A percentile compares a stretch with the other conserved stretches of the same genome.
Evolutionary conservation across 1,140 invertebrate genomes (phyloP).

Genomic region (Polypedilum vanderplanki): DNA sequence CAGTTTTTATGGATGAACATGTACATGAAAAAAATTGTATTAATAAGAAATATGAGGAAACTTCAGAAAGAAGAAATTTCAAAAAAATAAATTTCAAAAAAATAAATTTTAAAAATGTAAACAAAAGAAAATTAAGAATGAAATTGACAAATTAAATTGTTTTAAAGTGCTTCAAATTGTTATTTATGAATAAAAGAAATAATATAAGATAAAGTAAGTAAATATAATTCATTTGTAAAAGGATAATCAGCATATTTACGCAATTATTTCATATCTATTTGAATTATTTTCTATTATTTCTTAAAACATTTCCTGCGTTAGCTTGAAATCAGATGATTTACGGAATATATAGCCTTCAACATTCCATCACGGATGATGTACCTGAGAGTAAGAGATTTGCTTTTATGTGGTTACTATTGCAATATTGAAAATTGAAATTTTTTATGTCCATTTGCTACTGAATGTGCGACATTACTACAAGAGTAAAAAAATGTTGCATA

Average conservation of each 20-base stretch:
- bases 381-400: too few species aligned
- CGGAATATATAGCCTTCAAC: not conserved
- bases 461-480: not conserved
- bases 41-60: too few species aligned
- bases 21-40: not conserved
- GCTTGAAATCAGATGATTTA: not conserved
- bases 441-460: not conserved
- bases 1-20: slow-evolving; percentile 8
- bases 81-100: too few species aligned
- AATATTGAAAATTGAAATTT: slow-evolving; percentile 7
- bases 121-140: too few species aligned
- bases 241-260: too few species aligned
- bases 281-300: not conserved
- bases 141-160: too few species aligned
- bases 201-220: too few species aligned
- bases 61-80: too few species aligned
- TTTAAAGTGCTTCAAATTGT: too few species aligned
- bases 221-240: too few species aligned
- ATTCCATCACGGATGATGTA: not conserved
- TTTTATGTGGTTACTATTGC: not conserved
- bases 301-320: not conserved
- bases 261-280: not conserved
- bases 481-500: slow-evolving; percentile 9
- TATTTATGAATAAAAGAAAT: too few species aligned
- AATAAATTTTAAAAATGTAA: too few species aligned